phyloP scores from a whole-genome alignment of 2,113 vertebrate genomes.

The Proteles cristata region DNA sequence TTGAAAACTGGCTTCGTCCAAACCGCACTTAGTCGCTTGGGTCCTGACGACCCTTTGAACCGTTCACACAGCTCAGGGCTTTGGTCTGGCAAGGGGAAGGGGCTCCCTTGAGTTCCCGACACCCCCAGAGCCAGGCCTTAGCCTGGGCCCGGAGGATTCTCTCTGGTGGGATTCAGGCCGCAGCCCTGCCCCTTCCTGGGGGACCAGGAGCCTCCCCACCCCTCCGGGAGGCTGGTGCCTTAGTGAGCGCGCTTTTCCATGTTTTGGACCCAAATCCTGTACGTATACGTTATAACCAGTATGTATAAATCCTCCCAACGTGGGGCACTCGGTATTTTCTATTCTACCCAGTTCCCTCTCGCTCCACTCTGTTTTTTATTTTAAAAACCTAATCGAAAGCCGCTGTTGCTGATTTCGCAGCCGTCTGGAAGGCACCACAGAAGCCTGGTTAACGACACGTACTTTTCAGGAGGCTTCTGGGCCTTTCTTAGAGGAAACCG shows the following conservation, averaged over 20 bases:
- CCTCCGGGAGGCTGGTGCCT: background rate
- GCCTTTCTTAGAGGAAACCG: background rate
- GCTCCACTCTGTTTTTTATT: background rate
- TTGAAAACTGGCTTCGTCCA: background rate
- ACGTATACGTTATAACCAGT: background rate
- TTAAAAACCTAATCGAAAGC: background rate
- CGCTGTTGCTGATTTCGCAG: background rate
- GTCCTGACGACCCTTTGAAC: background rate
- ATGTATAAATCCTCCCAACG: background rate
- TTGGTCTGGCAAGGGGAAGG: background rate
- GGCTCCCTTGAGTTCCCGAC: background rate
- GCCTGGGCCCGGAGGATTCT: background rate
- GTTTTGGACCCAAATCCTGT: background rate
- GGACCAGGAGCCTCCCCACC: too few relatives aligned
- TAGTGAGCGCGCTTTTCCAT: background rate
- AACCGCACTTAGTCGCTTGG: background rate
- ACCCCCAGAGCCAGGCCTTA: background rate
- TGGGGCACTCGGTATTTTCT: background rate
- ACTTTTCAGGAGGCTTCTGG: background rate
- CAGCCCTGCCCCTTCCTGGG: background rate
- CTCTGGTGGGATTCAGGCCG: background rate
- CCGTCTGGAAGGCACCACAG: background rate
- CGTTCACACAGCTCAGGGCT: background rate
- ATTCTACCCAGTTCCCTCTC: background rate
- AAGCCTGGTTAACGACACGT: background rate